A percentile compares a stretch with the other conserved stretches of the same genome.
Conservation (phyloP, 2,797 vertebrate species). For the Chelon labrosus region DNA sequence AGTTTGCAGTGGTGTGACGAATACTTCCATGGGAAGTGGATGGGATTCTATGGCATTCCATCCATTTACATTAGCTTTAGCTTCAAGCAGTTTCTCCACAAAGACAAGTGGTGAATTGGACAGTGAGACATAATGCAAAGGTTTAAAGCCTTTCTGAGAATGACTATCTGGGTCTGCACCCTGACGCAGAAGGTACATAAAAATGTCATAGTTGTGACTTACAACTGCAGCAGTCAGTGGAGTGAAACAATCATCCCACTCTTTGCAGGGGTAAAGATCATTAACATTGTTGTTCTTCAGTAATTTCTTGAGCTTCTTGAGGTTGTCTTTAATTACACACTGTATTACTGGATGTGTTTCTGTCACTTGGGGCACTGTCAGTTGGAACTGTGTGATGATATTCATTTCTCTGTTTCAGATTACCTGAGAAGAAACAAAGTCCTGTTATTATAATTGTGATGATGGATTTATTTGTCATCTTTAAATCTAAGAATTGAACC, state of each 20-base stretch:
- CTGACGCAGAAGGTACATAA: neutral
- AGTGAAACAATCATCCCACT: no score
- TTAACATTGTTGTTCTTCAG: constrained; percentile 32
- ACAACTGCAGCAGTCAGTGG: no score
- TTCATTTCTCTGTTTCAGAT: constrained; percentile 12
- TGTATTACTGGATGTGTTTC: constrained; percentile 57
- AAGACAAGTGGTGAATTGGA: constrained; percentile 22
- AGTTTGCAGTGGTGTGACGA: constrained; percentile 35
- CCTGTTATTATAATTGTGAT: fast-evolving
- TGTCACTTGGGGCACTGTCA: fast-evolving
- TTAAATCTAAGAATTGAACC: no score
- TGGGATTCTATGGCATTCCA: fast-evolving
- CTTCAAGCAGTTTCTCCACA: constrained; percentile 52
- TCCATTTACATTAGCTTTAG: constrained; percentile 50
- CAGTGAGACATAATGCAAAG: constrained; percentile 59
- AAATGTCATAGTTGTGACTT: constrained; percentile 42
- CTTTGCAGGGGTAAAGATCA: constrained; percentile 46
- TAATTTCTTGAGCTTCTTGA: constrained; percentile 1
- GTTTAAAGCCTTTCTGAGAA: fast-evolving
- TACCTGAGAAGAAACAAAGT: constrained; percentile 20
- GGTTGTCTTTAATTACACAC: constrained; percentile 18
- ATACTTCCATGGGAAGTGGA: fast-evolving
- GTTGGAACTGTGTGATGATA: fast-evolving
- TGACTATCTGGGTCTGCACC: constrained; percentile 30
- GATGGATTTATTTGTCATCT: neutral